phyloP scores from a whole-genome alignment of 2,113 vertebrate species.

The Rhodinocichla rosea region DNA sequence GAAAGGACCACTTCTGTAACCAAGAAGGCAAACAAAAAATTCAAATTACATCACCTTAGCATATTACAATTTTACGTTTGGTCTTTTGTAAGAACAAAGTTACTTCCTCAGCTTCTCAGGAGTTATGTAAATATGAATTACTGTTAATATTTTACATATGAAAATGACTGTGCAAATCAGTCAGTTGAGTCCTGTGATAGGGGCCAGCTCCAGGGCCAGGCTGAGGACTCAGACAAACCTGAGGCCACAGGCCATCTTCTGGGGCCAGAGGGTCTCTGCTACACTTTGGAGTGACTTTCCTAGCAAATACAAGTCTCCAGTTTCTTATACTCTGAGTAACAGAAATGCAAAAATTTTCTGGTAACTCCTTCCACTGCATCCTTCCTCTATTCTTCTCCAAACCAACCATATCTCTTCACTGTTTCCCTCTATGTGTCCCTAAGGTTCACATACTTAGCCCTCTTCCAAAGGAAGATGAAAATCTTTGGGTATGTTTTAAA shows the following conservation, averaged over 20 bases:
- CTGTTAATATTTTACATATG: not conserved
- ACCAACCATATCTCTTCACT: not conserved
- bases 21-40: not conserved
- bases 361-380: not conserved
- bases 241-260: not conserved
- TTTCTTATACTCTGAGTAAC: not conserved
- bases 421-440: rapidly evolving
- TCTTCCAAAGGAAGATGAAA: not conserved
- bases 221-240: not conserved
- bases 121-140: not conserved
- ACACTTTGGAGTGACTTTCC: not conserved
- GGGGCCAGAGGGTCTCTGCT: not conserved
- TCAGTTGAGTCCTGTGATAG: not conserved
- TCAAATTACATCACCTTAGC: not conserved
- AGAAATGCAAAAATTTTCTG: not conserved
- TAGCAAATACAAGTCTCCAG: not conserved
- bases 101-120: not conserved
- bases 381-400: not conserved
- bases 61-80: not conserved
- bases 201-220: not conserved
- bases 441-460: rapidly evolving
- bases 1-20: not conserved
- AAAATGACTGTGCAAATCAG: not conserved
- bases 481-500: not conserved
- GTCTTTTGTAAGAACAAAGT: not conserved